Conservation (phyloP, 2,113 vertebrate genomes). For the Ceyx margarethae region DNA sequence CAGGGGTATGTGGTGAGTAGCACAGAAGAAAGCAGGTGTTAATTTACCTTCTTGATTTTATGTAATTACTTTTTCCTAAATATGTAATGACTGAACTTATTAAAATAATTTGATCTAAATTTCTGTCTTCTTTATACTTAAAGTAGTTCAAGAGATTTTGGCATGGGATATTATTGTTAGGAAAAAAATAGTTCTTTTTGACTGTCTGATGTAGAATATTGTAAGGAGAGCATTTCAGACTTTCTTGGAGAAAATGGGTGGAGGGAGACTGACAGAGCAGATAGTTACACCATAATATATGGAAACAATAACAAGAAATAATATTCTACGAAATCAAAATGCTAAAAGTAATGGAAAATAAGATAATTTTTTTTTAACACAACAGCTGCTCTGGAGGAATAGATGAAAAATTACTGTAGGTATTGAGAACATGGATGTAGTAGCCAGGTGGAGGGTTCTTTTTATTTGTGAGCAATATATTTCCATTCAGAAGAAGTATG, state of each 20-base stretch:
- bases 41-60: neutral
- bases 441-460: neutral
- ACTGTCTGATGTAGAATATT: neutral
- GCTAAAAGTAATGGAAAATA: neutral
- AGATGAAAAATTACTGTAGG: neutral
- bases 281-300: fast-evolving
- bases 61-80: neutral
- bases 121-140: neutral
- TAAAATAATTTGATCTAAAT: neutral
- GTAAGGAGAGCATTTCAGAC: neutral
- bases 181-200: neutral
- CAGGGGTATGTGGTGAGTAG: fast-evolving
- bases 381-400: neutral
- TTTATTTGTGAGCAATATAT: neutral
- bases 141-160: neutral
- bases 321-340: neutral
- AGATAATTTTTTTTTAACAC: neutral
- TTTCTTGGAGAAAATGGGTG: neutral
- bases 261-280: neutral
- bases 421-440: neutral
- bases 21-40: neutral
- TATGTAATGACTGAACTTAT: neutral
- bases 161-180: neutral
- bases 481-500: neutral
- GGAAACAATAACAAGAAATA: neutral